Conservation (phyloP, 2,888 invertebrate species). For the Scaptomyza flava region DNA sequence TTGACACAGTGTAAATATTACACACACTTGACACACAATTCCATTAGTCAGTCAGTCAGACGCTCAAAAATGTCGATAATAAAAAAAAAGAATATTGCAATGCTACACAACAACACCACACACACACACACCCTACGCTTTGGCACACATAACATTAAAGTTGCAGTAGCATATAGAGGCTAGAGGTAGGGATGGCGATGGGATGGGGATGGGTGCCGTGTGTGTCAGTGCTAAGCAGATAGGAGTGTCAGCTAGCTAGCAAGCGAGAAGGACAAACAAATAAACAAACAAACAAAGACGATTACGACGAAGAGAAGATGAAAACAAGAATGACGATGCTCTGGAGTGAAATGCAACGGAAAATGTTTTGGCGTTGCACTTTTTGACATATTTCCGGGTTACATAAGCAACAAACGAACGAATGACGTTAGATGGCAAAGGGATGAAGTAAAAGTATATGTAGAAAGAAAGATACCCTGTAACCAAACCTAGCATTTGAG, state of each 20-base stretch:
- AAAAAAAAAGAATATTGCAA: constrained; percentile 57
- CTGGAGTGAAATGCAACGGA: constrained; percentile 66
- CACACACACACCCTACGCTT: too few species aligned
- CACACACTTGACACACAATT: constrained; percentile 81
- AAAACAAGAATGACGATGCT: constrained; percentile 15
- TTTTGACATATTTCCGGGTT: constrained; percentile 79
- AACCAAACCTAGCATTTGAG: too few species aligned
- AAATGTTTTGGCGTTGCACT: constrained; percentile 80
- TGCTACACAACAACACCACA: background rate
- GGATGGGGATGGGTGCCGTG: background rate
- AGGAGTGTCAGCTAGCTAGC: constrained; percentile 8
- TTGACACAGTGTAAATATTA: constrained; percentile 80
- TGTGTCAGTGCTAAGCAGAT: constrained; percentile 42
- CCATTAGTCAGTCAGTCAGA: constrained; percentile 65
- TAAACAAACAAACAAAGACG: background rate
- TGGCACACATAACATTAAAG: constrained; percentile 78
- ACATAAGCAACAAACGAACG: constrained; percentile 77
- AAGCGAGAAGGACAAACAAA: background rate
- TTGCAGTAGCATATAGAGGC: constrained; percentile 48
- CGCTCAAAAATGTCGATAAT: constrained; percentile 68
- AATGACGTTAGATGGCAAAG: too few species aligned
- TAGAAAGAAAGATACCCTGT: too few species aligned
- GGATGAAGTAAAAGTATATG: too few species aligned
- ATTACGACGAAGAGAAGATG: constrained; percentile 7
- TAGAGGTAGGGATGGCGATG: background rate